A percentile compares a stretch with the other conserved stretches of the same genome.
Conservation (phyloP, 2,797 vertebrate genomes). For the Argyrosomus regius region DNA sequence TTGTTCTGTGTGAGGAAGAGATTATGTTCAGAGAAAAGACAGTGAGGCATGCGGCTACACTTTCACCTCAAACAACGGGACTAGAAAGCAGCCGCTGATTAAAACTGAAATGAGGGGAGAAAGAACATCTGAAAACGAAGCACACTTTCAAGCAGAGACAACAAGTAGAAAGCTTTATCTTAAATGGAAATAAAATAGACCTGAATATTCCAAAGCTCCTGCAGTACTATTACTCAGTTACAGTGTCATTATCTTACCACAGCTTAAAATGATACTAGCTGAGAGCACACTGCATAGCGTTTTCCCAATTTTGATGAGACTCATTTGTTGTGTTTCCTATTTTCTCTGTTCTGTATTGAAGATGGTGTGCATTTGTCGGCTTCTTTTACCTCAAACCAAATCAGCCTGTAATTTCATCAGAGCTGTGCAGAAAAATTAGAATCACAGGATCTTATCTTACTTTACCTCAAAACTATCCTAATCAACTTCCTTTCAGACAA, state of each 20-base stretch:
- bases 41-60: conserved; percentile 77
- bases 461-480: conserved; percentile 55
- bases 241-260: conserved; percentile 66
- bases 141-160: conserved; percentile 63
- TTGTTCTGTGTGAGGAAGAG: conserved; percentile 86
- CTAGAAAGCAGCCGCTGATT: conserved; percentile 75
- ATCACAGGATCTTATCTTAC: conserved; percentile 48
- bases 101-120: conserved; percentile 73
- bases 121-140: conserved; percentile 68
- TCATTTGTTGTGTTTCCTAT: conserved; percentile 58
- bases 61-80: conserved; percentile 80
- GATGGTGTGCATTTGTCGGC: conserved; percentile 44
- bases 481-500: conserved; percentile 49
- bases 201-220: conserved; percentile 58
- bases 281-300: conserved; percentile 47
- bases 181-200: conserved; percentile 75
- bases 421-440: conserved; percentile 49
- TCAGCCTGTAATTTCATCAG: conserved; percentile 58
- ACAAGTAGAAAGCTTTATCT: conserved; percentile 69
- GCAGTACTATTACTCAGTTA: conserved; percentile 58
- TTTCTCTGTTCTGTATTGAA: conserved; percentile 35
- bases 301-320: conserved; percentile 65
- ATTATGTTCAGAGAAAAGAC: conserved; percentile 84
- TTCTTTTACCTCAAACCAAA: conserved; percentile 51
- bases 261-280: conserved; percentile 57